A percentile compares a stretch with the other conserved stretches of the same genome.
Conservation (phyloP, 2,113 vertebrate genomes). For the Charadrius vociferus region DNA sequence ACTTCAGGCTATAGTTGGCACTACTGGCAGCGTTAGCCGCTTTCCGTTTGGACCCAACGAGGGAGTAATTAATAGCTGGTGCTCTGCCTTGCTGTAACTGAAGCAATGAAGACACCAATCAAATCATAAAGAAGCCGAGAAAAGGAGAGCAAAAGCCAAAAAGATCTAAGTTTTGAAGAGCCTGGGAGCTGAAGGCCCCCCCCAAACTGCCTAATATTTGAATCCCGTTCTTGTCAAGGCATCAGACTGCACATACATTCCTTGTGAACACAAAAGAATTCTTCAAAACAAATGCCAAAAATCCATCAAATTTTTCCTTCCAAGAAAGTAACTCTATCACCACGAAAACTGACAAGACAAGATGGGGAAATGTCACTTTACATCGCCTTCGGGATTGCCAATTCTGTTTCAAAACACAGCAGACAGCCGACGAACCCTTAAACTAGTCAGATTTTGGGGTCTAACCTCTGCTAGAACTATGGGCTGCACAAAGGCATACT, state of each 20-base stretch:
- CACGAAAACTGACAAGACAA: background rate
- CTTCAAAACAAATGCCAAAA: background rate
- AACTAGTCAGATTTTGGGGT: fast-evolving
- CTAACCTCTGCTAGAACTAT: background rate
- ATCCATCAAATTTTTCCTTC: background rate
- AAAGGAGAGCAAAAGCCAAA: background rate
- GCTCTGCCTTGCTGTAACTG: background rate
- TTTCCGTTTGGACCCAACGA: background rate
- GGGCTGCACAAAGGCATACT: background rate
- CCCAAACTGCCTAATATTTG: background rate
- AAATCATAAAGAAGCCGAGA: background rate
- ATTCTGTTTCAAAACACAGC: background rate
- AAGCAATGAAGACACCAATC: background rate
- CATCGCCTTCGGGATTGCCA: background rate
- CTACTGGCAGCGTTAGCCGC: background rate
- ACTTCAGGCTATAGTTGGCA: background rate
- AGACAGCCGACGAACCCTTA: background rate
- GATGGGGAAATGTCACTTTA: background rate
- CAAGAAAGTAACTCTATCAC: background rate
- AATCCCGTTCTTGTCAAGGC: background rate
- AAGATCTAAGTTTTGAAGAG: background rate
- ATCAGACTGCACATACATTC: background rate
- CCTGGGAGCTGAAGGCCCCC: background rate
- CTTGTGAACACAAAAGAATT: background rate
- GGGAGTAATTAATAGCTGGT: background rate